Evolutionary conservation across 2,888 invertebrate genomes (phyloP).

Genomic region (Microctonus brassicae): DNA sequence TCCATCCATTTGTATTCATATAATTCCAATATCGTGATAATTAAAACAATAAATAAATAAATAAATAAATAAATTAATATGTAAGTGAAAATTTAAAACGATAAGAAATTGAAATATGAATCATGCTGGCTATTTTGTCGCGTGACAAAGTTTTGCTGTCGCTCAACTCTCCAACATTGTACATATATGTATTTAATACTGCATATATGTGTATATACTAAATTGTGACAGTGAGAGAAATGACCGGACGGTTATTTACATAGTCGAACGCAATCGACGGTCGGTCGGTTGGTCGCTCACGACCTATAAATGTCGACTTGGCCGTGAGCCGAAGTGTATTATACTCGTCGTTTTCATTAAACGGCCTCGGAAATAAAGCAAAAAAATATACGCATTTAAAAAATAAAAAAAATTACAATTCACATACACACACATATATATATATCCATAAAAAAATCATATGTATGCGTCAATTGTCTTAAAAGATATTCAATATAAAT

Average conservation of each 20-base stretch:
- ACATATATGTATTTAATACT: background rate
- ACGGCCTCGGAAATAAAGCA: slow-evolving; percentile 7
- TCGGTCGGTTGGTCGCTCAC: slow-evolving; percentile 31
- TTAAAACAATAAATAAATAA: background rate
- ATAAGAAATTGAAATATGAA: background rate
- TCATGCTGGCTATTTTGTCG: background rate
- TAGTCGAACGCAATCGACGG: slow-evolving; percentile 46
- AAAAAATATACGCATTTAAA: background rate
- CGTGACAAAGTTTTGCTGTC: background rate
- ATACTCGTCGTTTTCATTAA: slow-evolving; percentile 17
- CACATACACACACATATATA: background rate
- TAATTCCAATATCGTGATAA: too few relatives aligned
- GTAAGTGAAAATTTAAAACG: background rate
- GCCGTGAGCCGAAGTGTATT: slow-evolving; percentile 39
- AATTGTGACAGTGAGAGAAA: slow-evolving; percentile 37
- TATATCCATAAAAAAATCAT: background rate
- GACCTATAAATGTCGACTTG: slow-evolving; percentile 52
- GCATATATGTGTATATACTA: background rate
- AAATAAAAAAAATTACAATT: background rate
- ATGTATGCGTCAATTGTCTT: too few relatives aligned
- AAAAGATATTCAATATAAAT: background rate
- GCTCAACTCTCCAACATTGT: background rate
- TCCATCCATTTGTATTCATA: too few relatives aligned
- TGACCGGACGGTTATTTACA: slow-evolving; percentile 38
- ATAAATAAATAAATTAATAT: too few relatives aligned